These are phyloP conservation scores for Apaloderma vittatum DNA, from an alignment of 2,113 vertebrate species.

Conservation along the genomic window DNA sequence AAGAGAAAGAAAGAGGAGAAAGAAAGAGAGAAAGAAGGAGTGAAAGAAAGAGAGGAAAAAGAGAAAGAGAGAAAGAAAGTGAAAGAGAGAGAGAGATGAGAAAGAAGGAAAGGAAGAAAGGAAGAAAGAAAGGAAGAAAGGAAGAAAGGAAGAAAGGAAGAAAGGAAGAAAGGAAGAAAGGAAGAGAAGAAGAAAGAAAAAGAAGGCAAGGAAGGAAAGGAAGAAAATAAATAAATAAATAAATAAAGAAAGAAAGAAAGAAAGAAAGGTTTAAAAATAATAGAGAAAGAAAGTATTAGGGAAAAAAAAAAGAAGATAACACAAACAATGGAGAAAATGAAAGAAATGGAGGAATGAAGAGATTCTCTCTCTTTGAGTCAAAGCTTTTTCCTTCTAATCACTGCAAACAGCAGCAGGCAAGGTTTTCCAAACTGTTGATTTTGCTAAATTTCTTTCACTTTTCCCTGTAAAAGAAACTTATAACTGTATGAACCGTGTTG, in stretches of 20 bases:
- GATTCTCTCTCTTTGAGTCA: slow-evolving; percentile 9
- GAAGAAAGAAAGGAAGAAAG: background rate
- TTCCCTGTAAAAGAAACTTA: slow-evolving; percentile 19
- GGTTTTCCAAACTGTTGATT: slow-evolving; percentile 54
- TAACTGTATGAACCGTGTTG: background rate
- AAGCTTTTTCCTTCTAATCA: background rate
- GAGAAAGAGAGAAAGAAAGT: background rate
- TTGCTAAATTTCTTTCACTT: slow-evolving; percentile 1
- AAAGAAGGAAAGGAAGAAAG: background rate
- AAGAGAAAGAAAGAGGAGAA: background rate
- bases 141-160: too few relatives aligned
- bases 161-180: background rate
- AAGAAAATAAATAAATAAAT: too few relatives aligned
- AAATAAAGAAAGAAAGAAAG: background rate
- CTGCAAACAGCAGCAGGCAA: slow-evolving; percentile 39
- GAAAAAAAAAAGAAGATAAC: background rate
- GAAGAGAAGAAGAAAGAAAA: fast-evolving
- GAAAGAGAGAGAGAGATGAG: too few relatives aligned
- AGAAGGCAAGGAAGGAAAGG: too few relatives aligned
- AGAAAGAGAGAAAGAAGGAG: background rate
- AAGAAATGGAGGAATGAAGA: background rate
- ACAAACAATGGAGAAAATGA: background rate
- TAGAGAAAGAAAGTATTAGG: background rate
- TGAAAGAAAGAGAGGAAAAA: too few relatives aligned
- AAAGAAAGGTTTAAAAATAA: background rate